phyloP scores from a whole-genome alignment of 2,113 vertebrate species.

The Felis chaus region DNA sequence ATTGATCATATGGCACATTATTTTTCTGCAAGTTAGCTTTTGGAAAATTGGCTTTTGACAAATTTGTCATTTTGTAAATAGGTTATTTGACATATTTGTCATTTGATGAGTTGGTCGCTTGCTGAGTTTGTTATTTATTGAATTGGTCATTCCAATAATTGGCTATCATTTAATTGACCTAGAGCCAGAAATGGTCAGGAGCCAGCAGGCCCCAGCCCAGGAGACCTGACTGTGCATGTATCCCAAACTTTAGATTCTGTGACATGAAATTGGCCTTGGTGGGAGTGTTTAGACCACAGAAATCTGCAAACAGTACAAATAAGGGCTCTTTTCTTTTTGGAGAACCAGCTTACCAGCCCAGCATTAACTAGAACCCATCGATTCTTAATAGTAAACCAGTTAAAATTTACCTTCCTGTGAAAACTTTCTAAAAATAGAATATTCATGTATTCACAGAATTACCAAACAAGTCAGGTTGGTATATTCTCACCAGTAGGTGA shows the following conservation, averaged over 20 bases:
- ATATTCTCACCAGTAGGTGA: not conserved
- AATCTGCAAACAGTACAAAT: not conserved
- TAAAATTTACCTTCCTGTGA: not conserved
- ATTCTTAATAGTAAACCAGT: not conserved
- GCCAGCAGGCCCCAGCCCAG: fast-evolving
- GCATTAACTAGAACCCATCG: not conserved
- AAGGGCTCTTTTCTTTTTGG: not conserved
- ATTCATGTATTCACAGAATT: not conserved
- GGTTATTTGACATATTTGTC: slow-evolving; percentile 35
- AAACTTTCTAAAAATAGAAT: slow-evolving; percentile 24
- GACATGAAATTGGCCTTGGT: not conserved
- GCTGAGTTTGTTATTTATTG: slow-evolving; percentile 24
- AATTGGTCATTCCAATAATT: slow-evolving; percentile 16
- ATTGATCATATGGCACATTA: not conserved
- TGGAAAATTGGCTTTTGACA: slow-evolving; percentile 51
- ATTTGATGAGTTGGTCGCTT: slow-evolving; percentile 32
- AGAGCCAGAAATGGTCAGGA: not conserved
- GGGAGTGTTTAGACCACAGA: not conserved
- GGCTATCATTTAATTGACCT: not conserved
- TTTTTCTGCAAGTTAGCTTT: slow-evolving; percentile 24
- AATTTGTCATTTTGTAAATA: slow-evolving; percentile 54
- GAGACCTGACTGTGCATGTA: not conserved
- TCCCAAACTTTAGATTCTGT: not conserved
- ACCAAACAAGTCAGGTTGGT: not conserved
- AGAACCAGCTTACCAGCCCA: not conserved